Evolutionary conservation across 2,113 vertebrate genomes (phyloP).

Genomic region (Callaeas wilsoni): DNA sequence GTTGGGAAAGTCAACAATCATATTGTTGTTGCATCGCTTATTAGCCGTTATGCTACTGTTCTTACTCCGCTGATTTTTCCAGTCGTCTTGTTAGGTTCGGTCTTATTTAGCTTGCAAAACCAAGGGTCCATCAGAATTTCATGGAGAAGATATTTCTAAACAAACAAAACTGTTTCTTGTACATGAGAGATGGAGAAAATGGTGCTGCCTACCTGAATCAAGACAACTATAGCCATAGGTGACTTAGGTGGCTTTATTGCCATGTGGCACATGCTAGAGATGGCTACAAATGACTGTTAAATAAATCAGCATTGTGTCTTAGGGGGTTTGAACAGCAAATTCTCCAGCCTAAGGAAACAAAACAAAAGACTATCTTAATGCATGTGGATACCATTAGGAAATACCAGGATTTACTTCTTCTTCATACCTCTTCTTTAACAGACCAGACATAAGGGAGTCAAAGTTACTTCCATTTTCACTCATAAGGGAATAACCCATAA

Average conservation of each 20-base stretch:
- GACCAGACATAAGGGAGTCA: background rate
- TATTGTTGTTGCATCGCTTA: background rate
- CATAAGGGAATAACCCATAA: background rate
- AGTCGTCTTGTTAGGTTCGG: background rate
- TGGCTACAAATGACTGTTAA: background rate
- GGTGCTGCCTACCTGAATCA: background rate
- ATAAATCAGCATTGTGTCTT: background rate
- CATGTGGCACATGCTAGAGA: background rate
- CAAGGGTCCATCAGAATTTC: background rate
- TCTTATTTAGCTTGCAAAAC: background rate
- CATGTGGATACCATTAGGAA: background rate
- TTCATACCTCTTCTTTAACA: background rate
- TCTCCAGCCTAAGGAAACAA: background rate
- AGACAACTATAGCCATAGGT: background rate
- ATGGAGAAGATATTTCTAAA: background rate
- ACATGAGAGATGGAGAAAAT: background rate
- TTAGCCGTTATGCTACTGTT: background rate
- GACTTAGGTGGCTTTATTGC: background rate
- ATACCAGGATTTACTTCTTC: background rate
- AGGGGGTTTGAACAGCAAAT: background rate
- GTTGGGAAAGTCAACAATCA: background rate
- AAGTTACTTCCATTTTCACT: background rate
- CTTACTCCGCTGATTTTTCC: background rate
- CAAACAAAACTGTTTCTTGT: background rate
- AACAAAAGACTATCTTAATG: background rate